A percentile compares a stretch with the other conserved stretches of the same genome.
phyloP scores from a whole-genome alignment of 2,797 vertebrate genomes.

The Gobio occitaniae region DNA sequence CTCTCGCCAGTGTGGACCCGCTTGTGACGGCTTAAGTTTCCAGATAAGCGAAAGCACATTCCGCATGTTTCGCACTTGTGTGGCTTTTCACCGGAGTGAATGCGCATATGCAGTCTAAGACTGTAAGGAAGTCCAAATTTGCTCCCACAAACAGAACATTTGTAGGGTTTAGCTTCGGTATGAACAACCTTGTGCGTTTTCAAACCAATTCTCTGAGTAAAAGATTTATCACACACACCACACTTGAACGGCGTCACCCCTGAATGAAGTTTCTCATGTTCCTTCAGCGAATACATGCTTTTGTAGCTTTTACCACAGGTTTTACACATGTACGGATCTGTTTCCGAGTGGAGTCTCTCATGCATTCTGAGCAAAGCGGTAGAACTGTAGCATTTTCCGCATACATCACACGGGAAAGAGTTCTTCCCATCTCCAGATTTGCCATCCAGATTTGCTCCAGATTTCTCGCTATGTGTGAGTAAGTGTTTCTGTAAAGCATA shows the following conservation, averaged over 20 bases:
- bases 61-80: constrained; percentile 79
- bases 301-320: constrained; percentile 55
- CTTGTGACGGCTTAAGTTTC: constrained; percentile 77
- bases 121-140: constrained; percentile 59
- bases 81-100: constrained; percentile 79
- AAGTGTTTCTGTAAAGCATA: constrained; percentile 63
- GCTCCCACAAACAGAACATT: constrained; percentile 60
- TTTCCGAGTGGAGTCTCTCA: constrained; percentile 65
- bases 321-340: constrained; percentile 50
- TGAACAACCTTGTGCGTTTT: constrained; percentile 79
- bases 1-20: constrained; percentile 66
- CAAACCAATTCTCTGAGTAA: constrained; percentile 77
- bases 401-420: constrained; percentile 48
- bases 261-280: constrained; percentile 65
- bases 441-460: background rate
- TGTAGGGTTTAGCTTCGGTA: constrained; percentile 63
- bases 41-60: constrained; percentile 74
- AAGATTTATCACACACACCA: constrained; percentile 76
- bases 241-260: constrained; percentile 76
- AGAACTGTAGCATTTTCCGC: constrained; percentile 55
- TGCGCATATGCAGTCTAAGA: constrained; percentile 67
- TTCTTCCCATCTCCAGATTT: background rate
- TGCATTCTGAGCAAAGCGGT: constrained; percentile 52
- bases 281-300: constrained; percentile 52
- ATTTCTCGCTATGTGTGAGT: constrained; percentile 37